A percentile compares a stretch with the other conserved stretches of the same genome.
Conservation (phyloP, 2,797 vertebrate species). For the Iguana delicatissima region DNA sequence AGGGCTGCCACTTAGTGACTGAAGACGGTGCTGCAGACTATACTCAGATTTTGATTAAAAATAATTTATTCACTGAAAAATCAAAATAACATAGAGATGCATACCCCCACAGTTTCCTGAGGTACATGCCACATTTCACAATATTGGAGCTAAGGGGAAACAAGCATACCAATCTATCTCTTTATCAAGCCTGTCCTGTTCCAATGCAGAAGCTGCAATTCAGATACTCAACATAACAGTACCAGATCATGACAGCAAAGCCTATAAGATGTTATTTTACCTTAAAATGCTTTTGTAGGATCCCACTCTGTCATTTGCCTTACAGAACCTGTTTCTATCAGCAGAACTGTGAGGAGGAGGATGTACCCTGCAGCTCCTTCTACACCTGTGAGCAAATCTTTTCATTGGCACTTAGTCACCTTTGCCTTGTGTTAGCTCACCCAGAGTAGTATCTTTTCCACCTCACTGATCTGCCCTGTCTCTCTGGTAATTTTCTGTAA, state of each 20-base stretch:
- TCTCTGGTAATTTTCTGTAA: slow-evolving; percentile 1
- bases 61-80: too few species aligned
- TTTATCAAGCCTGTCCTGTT: background rate
- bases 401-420: background rate
- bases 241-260: background rate
- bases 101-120: too few species aligned
- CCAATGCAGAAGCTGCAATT: background rate
- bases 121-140: too few species aligned
- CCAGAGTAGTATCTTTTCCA: background rate
- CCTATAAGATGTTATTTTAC: fast-evolving
- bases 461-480: background rate
- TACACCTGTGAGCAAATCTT: background rate
- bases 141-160: too few species aligned
- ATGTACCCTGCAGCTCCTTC: background rate
- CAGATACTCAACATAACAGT: background rate
- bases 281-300: fast-evolving
- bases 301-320: background rate
- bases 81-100: too few species aligned
- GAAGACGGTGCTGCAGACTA: too few species aligned
- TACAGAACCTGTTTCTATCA: background rate
- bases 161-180: background rate
- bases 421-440: background rate
- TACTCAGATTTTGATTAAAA: too few species aligned
- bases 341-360: background rate
- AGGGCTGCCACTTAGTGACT: too few species aligned